Percentiles rank a stretch among this genome's conserved stretches.
Evolutionary conservation across 2,797 vertebrate species (phyloP).

Genomic region (Parauchenoglanis ngamensis): DNA sequence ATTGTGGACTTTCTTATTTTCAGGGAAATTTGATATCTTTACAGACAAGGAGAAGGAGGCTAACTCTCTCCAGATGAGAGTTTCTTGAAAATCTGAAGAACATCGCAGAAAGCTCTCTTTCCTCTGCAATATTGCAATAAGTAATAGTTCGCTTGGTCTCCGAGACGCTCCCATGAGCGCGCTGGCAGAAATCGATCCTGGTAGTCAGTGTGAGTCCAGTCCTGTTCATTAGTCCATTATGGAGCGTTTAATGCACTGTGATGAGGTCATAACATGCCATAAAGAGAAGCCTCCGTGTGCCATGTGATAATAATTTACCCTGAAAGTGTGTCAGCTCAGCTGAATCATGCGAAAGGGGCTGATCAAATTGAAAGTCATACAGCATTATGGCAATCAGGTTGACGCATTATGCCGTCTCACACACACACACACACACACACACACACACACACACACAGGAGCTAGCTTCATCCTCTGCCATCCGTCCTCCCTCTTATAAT

Average conservation of each 20-base stretch:
- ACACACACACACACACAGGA: neutral
- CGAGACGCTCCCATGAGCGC: neutral
- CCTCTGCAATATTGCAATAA: neutral
- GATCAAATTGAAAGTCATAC: slow-evolving; percentile 54
- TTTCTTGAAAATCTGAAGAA: neutral
- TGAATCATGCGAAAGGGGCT: slow-evolving; percentile 42
- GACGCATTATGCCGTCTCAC: slow-evolving; percentile 14
- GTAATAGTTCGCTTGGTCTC: no score
- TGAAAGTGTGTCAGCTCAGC: slow-evolving; percentile 45
- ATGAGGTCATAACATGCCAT: slow-evolving; percentile 42
- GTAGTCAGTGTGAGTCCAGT: neutral
- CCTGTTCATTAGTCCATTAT: slow-evolving; percentile 17
- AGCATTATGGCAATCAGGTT: slow-evolving; percentile 45
- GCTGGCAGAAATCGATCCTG: neutral
- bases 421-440: neutral
- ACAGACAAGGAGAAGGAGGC: neutral
- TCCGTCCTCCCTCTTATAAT: slow-evolving; percentile 25
- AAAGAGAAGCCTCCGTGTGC: slow-evolving; percentile 24
- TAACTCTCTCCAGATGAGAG: neutral
- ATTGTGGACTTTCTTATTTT: neutral
- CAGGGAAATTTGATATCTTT: neutral
- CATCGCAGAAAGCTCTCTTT: neutral
- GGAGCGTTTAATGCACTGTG: slow-evolving; percentile 38
- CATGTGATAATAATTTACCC: slow-evolving; percentile 43
- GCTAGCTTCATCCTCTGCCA: slow-evolving; percentile 21